Percentiles rank a stretch among this genome's conserved stretches.
These are phyloP conservation scores for Agriopis marginaria DNA, from an alignment of 2,888 invertebrate genomes.

Conservation along the genomic window DNA sequence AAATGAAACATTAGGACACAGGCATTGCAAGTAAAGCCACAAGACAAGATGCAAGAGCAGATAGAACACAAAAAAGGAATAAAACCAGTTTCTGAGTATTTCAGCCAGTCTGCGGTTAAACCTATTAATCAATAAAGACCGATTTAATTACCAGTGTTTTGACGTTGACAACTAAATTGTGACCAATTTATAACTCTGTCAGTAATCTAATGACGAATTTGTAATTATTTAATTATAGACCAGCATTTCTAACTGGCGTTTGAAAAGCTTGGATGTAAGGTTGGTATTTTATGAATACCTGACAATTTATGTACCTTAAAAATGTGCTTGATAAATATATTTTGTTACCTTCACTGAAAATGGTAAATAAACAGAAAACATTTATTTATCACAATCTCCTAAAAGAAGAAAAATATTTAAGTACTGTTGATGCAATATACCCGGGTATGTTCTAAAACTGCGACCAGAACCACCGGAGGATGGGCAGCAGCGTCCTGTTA, in stretches of 20 bases:
- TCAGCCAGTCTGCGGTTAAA: slow-evolving; percentile 10
- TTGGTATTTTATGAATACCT: not conserved
- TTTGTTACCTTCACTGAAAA: too few relatives aligned
- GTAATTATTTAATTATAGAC: slow-evolving; percentile 27
- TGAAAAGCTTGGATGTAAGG: not conserved
- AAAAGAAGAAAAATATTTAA: too few relatives aligned
- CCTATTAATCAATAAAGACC: slow-evolving; percentile 33
- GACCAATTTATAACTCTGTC: slow-evolving; percentile 38
- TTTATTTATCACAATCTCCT: too few relatives aligned
- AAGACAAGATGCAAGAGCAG: too few relatives aligned
- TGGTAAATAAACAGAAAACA: too few relatives aligned
- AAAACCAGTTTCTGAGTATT: slow-evolving; percentile 9
- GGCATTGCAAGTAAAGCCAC: too few relatives aligned
- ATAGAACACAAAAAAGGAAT: slow-evolving; percentile 3
- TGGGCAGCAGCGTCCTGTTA: too few relatives aligned
- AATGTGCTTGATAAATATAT: not conserved
- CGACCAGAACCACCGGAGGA: too few relatives aligned
- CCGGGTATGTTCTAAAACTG: too few relatives aligned
- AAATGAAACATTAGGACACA: too few relatives aligned
- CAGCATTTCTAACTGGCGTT: slow-evolving; percentile 6
- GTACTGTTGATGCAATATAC: too few relatives aligned
- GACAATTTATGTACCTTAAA: not conserved
- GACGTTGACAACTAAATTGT: slow-evolving; percentile 48
- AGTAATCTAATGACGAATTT: slow-evolving; percentile 27
- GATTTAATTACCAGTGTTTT: slow-evolving; percentile 42